These are phyloP conservation scores for Heliocidaris tuberculata DNA, from an alignment of 35 echinoderm and acorn worm genomes.

Conservation along the genomic window DNA sequence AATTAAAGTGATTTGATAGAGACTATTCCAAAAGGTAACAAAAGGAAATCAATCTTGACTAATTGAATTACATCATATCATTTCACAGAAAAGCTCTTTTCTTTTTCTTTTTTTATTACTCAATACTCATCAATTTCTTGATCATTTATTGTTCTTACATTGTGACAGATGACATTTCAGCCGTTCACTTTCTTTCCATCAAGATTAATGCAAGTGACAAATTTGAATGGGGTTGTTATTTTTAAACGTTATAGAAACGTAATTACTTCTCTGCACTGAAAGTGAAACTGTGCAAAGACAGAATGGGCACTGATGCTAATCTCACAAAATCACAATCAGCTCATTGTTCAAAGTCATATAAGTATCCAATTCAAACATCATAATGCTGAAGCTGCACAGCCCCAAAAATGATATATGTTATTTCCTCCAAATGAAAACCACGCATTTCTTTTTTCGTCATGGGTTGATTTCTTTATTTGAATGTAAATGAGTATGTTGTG, in stretches of 20 bases:
- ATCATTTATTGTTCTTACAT: not conserved
- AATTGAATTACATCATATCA: no score
- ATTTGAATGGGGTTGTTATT: not conserved
- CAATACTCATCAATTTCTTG: not conserved
- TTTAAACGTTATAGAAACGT: not conserved
- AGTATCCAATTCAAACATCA: no score
- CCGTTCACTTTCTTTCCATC: not conserved
- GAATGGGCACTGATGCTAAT: not conserved
- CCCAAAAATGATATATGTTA: no score
- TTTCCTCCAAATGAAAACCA: no score
- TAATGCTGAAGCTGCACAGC: no score
- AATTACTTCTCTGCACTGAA: not conserved
- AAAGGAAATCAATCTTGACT: no score
- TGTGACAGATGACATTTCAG: not conserved
- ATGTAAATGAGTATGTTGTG: not conserved
- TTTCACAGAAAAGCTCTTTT: no score
- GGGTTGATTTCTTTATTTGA: not conserved
- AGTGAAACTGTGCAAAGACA: not conserved
- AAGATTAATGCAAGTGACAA: not conserved
- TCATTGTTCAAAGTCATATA: no score
- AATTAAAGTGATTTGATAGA: no score
- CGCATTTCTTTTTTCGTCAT: no score
- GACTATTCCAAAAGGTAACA: no score
- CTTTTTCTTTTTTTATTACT: not conserved
- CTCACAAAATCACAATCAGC: no score